Base-by-base conservation (phyloP, 53 echinoderm and acorn worm species). In the Echinarachnius parma region DNA sequence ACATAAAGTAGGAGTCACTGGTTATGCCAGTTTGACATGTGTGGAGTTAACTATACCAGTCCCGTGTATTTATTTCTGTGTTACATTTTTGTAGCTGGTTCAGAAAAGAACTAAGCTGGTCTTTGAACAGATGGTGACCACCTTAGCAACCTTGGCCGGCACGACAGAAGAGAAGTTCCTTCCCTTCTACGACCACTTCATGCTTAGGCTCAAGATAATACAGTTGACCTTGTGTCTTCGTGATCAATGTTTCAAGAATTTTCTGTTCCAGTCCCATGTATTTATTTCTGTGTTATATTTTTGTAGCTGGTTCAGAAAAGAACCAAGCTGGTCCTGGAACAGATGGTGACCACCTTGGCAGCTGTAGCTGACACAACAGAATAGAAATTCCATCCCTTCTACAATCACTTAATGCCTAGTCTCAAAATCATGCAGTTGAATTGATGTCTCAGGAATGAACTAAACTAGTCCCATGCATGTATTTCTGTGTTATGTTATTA, bases 61-160 rank as follows among this genome's bases (percentile, higher is more conserved):
- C n/a, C n/a, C n/a, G n/a, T n/a, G n/a, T n/a, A n/a, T n/a, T n/a
- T n/a, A n/a, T n/a, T n/a, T n/a, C n/a, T n/a, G n/a, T n/a, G n/a
- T n/a, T n/a, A n/a, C n/a, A 36, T 16, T 42, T 39, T 35, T 42
- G 16, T 58, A 96, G 96, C 69, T 96, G 45, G 45, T 96, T 2
- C 87, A 91, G 35, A 88, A 61, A 21, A 91, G 96, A 16, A 91
- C 91, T 21, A 96, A 96, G 33, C 69, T 91, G 28, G 96, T 96
- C 34, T 61, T 96, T 55, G 96, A 96, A 44, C 96, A 96, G 66
- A 91, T 96, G 91, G 91, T 96, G 37, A 96, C 96, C 27, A 96
- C 96, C 20, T 77, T 96, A 25, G 96, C 96, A 1, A 91, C 96
- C 0, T 84, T 96, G 20, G 91, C 96, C 2, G 96, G 91, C 58